Evolutionary conservation across 2,113 vertebrate species (phyloP).

Genomic region (Hoplias malabaricus): DNA sequence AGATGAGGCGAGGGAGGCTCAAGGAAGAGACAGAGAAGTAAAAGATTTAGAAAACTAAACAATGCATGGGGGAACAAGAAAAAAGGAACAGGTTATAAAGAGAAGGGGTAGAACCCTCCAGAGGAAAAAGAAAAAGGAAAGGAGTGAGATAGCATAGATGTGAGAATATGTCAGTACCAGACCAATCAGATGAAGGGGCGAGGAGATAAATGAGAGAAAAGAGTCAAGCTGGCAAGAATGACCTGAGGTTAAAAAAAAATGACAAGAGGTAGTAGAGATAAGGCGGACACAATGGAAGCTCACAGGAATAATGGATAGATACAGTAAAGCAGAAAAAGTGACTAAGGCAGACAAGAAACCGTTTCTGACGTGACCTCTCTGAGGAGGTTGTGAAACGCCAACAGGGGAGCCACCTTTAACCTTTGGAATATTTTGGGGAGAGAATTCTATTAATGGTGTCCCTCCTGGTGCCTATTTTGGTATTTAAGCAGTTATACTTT

Average conservation of each 20-base stretch:
- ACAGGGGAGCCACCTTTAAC: slow-evolving; percentile 26
- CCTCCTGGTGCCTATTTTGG: neutral
- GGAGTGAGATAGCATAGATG: slow-evolving; percentile 36
- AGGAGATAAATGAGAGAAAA: slow-evolving; percentile 44
- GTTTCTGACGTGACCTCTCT: slow-evolving; percentile 36
- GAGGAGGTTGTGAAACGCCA: slow-evolving; percentile 2
- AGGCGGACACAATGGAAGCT: slow-evolving; percentile 13
- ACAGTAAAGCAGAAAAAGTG: slow-evolving; percentile 5
- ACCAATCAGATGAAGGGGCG: slow-evolving; percentile 32
- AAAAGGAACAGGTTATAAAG: slow-evolving; percentile 15
- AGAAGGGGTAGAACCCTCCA: slow-evolving; percentile 4
- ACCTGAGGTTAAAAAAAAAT: slow-evolving; percentile 15
- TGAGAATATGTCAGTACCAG: slow-evolving; percentile 40
- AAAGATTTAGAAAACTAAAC: neutral
- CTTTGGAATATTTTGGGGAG: slow-evolving; percentile 12
- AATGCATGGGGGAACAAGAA: neutral
- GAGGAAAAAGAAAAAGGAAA: slow-evolving; percentile 6
- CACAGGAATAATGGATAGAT: neutral
- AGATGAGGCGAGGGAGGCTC: neutral
- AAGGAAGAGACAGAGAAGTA: neutral
- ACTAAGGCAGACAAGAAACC: slow-evolving; percentile 24
- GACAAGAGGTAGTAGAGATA: slow-evolving; percentile 32
- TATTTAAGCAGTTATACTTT: neutral
- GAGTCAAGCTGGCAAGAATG: slow-evolving; percentile 25
- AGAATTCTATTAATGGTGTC: neutral